Base-by-base conservation (phyloP, 2,113 vertebrate species). In the Candoia aspera region DNA sequence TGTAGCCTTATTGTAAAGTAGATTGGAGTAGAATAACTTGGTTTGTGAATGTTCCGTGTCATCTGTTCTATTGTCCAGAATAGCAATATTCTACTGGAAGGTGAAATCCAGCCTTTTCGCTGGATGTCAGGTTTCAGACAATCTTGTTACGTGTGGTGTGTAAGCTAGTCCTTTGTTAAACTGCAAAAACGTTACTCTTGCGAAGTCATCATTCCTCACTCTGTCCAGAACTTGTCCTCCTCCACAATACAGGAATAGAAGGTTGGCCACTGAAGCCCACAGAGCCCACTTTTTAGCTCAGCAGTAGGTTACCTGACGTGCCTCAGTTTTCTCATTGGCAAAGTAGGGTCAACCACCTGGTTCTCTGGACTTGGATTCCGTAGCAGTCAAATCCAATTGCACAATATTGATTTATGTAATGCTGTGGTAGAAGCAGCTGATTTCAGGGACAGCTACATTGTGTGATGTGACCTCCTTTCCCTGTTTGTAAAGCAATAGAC, bases 391-490 rank as follows among this genome's bases (percentile, higher is more conserved):
- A 91, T 94, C 92, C 91, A 94, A 58, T 92, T 95, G 94, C 94
- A 96, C 90, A 96, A 96, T 96, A 95, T 94, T 96, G 95, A 46
- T 73, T 94, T 95, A 95, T 95, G 95, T 96, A 94, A 91, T 92
- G 93, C 94, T 79, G 92, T 95, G 94, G 93, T 92, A 90, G 93
- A 91, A 96, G 94, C 94, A 94, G 85, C 86, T 93, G 91, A 93
- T 96, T 97, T 97, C 97, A 97, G 96, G 97, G 97, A 97, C 94
- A 93, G 94, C 86, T 95, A 21, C 9, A 92, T 90, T 94, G 94
- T 88, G 87, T 84, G 55, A 0, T 24, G 57, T 90, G 86, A 86
- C 94, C 53, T 24, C 46, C 53, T 13, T 11, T 23, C 42, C 83
- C 94, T 92, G 33, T 8, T 88, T 46, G 88, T 95, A 93, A 96